These are phyloP conservation scores for Leptopilina clavipes DNA, from an alignment of 1,140 invertebrate species.

Conservation along the genomic window DNA sequence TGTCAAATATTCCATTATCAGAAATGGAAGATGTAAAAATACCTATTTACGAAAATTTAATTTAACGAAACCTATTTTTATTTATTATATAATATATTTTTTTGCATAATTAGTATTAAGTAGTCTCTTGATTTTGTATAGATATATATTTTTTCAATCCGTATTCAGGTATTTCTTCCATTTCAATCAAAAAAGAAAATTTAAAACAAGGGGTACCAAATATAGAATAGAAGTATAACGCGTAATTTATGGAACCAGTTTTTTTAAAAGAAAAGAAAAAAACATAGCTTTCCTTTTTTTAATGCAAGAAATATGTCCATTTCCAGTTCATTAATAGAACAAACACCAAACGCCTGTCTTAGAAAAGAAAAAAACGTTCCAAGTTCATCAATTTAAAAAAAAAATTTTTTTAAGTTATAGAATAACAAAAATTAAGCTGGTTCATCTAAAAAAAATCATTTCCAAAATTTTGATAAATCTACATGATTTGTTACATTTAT, in stretches of 20 bases:
- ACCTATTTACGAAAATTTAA: not conserved
- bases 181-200: slow-evolving; percentile 7
- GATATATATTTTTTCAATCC: not conserved
- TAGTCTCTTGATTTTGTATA: not conserved
- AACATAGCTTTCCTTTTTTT: slow-evolving; percentile 53
- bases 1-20: not conserved
- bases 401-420: too few relatives aligned
- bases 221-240: not conserved
- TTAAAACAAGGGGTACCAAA: slow-evolving; percentile 9
- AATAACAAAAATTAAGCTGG: too few relatives aligned
- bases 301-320: slow-evolving; percentile 51
- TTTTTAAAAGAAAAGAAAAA: not conserved
- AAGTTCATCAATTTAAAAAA: not conserved
- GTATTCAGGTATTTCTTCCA: slow-evolving; percentile 12
- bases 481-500: too few relatives aligned
- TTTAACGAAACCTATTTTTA: not conserved
- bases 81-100: not conserved
- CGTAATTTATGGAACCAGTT: not conserved
- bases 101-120: not conserved
- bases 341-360: not conserved
- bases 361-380: not conserved
- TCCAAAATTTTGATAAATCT: too few relatives aligned
- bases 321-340: not conserved
- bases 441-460: too few relatives aligned
- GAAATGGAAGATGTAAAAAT: not conserved